Evolutionary conservation across 2,888 invertebrate genomes (phyloP).

Genomic region (Autographa pulchrina): DNA sequence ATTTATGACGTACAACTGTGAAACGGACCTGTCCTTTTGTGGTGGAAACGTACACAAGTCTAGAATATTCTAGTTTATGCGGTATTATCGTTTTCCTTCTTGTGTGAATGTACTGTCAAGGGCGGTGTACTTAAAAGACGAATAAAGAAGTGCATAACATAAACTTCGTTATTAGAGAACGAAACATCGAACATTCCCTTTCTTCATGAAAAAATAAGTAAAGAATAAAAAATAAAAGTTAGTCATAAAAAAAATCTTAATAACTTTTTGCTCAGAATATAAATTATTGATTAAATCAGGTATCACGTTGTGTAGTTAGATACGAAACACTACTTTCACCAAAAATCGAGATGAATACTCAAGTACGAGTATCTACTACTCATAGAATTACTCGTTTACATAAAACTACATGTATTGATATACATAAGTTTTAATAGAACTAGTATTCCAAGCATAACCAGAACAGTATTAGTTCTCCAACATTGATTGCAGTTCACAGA

Average conservation of each 20-base stretch:
- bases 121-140: slow-evolving; percentile 12
- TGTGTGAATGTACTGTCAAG: slow-evolving; percentile 19
- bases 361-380: no score
- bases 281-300: no score
- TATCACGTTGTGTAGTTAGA: no score
- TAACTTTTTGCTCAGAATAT: no score
- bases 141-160: slow-evolving; percentile 9
- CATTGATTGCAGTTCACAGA: neutral
- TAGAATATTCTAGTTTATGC: slow-evolving; percentile 63
- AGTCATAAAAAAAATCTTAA: no score
- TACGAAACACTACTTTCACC: no score
- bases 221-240: no score
- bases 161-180: neutral
- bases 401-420: no score
- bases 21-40: slow-evolving; percentile 77
- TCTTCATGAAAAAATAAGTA: neutral
- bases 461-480: neutral
- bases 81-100: slow-evolving; percentile 47
- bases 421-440: neutral
- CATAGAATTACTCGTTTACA: no score
- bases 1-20: slow-evolving; percentile 78
- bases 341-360: no score
- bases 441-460: neutral
- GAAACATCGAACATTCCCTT: neutral
- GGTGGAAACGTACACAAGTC: slow-evolving; percentile 64